These are phyloP conservation scores for Sminthurinus aureus DNA, from an alignment of 2,888 invertebrate species.

Conservation along the genomic window DNA sequence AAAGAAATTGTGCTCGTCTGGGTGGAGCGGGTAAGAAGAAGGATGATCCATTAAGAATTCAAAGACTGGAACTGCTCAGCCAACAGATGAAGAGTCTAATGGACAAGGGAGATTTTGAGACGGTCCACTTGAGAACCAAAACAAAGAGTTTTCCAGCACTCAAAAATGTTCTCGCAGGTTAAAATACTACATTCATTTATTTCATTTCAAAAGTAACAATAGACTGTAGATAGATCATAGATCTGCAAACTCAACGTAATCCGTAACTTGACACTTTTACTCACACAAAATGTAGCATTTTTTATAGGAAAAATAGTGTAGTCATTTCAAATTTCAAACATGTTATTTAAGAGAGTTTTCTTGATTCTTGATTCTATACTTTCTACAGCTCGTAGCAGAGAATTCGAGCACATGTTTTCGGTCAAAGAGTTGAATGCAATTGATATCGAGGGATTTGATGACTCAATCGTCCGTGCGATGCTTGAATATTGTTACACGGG, in stretches of 20 bases:
- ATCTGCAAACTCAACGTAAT: too few relatives aligned
- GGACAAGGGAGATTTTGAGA: neutral
- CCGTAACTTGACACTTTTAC: too few relatives aligned
- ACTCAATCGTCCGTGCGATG: neutral
- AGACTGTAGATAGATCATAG: neutral
- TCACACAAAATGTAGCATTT: too few relatives aligned
- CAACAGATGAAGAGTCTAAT: neutral
- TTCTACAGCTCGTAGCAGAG: neutral
- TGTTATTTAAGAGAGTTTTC: too few relatives aligned
- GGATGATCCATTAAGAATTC: too few relatives aligned
- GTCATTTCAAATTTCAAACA: too few relatives aligned
- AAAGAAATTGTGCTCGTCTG: too few relatives aligned
- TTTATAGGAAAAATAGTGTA: too few relatives aligned
- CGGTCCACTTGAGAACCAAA: neutral
- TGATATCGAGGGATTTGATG: neutral
- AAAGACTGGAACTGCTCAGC: neutral
- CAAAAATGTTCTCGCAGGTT: neutral
- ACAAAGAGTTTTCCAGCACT: neutral
- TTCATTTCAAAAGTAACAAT: neutral
- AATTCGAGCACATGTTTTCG: neutral
- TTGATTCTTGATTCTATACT: neutral
- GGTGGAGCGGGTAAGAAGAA: too few relatives aligned
- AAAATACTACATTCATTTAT: neutral
- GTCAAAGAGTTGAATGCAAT: neutral
- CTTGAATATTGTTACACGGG: conserved; percentile 1